phyloP scores from a whole-genome alignment of 2,113 vertebrate species.

The Panthera tigris region DNA sequence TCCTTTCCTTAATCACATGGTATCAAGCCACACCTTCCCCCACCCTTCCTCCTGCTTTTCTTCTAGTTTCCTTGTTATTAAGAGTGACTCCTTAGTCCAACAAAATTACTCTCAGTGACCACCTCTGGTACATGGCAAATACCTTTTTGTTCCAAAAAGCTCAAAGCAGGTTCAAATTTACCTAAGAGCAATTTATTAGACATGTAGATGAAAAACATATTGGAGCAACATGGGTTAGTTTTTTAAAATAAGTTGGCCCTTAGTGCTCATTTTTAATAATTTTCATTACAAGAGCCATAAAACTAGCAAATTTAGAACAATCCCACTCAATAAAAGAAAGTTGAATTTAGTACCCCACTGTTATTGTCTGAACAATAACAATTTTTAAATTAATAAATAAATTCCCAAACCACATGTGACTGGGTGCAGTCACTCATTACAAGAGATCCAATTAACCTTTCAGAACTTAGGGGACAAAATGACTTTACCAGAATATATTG shows the following conservation, averaged over 20 bases:
- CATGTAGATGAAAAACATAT: not conserved
- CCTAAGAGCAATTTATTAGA: not conserved
- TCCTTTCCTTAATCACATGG: not conserved
- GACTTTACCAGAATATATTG: constrained; percentile 48
- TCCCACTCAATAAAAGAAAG: not conserved
- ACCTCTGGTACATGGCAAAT: not conserved
- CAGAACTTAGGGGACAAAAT: not conserved
- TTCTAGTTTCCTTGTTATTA: not conserved
- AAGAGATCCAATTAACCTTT: not conserved
- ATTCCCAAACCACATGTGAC: not conserved
- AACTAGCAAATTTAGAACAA: constrained; percentile 27
- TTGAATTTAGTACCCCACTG: not conserved
- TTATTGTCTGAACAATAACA: not conserved
- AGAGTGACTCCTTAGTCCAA: not conserved
- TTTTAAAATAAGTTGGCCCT: not conserved
- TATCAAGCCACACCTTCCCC: not conserved
- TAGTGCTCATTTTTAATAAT: not conserved
- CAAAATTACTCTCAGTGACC: not conserved
- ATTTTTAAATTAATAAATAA: not conserved
- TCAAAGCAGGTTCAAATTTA: constrained; percentile 26
- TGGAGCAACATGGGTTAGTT: not conserved
- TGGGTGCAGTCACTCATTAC: not conserved
- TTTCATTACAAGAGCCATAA: constrained; percentile 8
- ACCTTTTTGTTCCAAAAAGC: not conserved
- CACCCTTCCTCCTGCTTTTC: not conserved